phyloP scores from a whole-genome alignment of 2,888 invertebrate species.

The Trichopoda pennipes region DNA sequence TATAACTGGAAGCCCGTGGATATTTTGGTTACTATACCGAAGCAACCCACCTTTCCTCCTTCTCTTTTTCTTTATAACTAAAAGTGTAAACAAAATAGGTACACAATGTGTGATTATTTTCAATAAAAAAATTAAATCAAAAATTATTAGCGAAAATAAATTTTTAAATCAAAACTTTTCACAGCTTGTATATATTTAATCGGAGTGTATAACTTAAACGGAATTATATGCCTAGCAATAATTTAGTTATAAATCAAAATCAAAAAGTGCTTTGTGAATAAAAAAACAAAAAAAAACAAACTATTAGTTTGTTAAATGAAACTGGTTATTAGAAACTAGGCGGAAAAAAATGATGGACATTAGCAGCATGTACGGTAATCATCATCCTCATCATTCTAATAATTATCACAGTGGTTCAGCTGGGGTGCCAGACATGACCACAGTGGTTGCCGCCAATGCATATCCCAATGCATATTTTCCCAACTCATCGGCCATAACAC shows the following conservation, averaged over 20 bases:
- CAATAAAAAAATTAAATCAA: no score
- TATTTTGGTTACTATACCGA: slow-evolving; percentile 66
- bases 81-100: no score
- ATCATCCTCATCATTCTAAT: slow-evolving; percentile 76
- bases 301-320: slow-evolving; percentile 13
- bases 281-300: slow-evolving; percentile 4
- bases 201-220: no score
- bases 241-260: background rate
- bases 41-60: background rate
- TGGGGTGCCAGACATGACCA: slow-evolving; percentile 69
- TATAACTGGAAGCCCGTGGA: slow-evolving; percentile 68
- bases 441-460: slow-evolving; percentile 73
- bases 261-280: slow-evolving; percentile 20
- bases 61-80: background rate
- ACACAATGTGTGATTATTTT: no score
- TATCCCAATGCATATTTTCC: slow-evolving; percentile 77
- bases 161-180: background rate
- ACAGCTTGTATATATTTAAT: background rate
- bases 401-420: slow-evolving; percentile 75
- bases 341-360: slow-evolving; percentile 81
- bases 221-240: slow-evolving; percentile 26
- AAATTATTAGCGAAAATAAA: background rate
- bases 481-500: slow-evolving; percentile 64
- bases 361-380: slow-evolving; percentile 81
- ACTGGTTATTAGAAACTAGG: slow-evolving; percentile 31